Conservation (phyloP, 2,113 vertebrate species). For the Orthonyx spaldingii region DNA sequence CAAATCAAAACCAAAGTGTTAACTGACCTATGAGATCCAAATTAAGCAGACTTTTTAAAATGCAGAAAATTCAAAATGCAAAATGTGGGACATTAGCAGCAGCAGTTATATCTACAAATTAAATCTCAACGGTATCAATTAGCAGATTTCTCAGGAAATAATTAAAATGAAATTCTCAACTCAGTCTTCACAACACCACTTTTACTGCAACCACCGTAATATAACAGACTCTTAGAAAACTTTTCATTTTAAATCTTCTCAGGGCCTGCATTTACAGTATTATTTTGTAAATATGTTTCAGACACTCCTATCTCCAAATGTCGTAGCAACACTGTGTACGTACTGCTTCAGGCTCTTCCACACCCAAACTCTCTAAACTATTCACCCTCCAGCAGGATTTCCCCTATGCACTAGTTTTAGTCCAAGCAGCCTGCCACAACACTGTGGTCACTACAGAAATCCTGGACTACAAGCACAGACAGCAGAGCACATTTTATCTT, state of each 20-base stretch:
- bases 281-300: neutral
- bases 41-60: neutral
- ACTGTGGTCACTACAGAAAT: neutral
- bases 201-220: neutral
- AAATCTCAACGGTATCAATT: conserved; percentile 34
- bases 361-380: neutral
- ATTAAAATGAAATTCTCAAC: neutral
- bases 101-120: neutral
- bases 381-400: neutral
- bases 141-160: conserved; percentile 5
- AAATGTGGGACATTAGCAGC: neutral
- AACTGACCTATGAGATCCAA: neutral
- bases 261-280: neutral
- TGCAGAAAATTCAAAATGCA: neutral
- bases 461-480: neutral
- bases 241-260: neutral
- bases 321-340: fast-evolving
- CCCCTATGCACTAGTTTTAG: neutral
- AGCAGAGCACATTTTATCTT: neutral
- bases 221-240: neutral
- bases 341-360: neutral
- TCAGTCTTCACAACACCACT: neutral
- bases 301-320: neutral
- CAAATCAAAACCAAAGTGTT: neutral
- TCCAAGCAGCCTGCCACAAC: neutral